Base-by-base conservation (phyloP, 2,797 vertebrate genomes). In the Myripristis jacobus region DNA sequence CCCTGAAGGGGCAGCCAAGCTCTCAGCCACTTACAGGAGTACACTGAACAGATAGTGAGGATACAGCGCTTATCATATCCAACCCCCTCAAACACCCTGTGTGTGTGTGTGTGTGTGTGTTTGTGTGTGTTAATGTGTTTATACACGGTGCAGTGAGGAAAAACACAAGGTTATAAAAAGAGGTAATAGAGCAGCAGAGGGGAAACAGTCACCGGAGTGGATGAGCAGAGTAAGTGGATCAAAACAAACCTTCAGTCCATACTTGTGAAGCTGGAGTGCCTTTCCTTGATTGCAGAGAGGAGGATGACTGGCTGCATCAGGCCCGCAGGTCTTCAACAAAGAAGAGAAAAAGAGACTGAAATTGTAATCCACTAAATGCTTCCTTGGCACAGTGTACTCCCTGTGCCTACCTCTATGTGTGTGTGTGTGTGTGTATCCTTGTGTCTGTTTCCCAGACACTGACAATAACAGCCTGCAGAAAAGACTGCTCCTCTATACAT, bases 1-100 rank as follows among this genome's bases (percentile, higher is more conserved):
- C 86, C 88, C 89, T 90, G 85, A 79, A 87, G 87, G 90, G 87
- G 84, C 83, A 89, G 82, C 59, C 57, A 65, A 85, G 87, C 88
- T 86, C 81, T 85, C 82, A 81, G 77, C 84, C 89, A 86, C 87
- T 89, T 85, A 88, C 65, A 77, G 66, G 72, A 75, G 60, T 71
- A 75, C 72, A 61, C 73, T 70, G 62, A 81, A 80, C 79, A 89
- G 82, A 90, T 73, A 87, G 68, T 41, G 48, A n/a, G 52, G 25
- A 73, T 63, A 62, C 70, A 59, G 48, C 21, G 50, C 52, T 64
- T 81, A 87, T 85, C 82, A 70, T 21, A 68, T 21, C 16, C 3
- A 52, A 71, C 58, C 55, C 47, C 61, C n/a, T 62, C 52, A 11
- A 72, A 22, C 25, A 7, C 13, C 24, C 24, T 38, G 44, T 29